phyloP scores from a whole-genome alignment of 1,140 invertebrate species.

The Bombus waltoni region DNA sequence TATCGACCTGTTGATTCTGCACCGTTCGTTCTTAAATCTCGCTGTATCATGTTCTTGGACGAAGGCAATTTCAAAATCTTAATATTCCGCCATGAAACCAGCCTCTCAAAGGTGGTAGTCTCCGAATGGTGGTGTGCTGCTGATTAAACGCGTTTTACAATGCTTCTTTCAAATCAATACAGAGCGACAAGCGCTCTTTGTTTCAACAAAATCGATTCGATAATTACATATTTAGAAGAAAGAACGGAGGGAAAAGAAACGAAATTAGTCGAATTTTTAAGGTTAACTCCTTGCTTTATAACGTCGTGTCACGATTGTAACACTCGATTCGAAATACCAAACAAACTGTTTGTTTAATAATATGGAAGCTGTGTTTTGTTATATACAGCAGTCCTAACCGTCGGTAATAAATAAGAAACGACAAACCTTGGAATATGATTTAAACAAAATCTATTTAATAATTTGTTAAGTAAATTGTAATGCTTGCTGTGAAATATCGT shows the following conservation, averaged over 20 bases:
- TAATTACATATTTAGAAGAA: neutral
- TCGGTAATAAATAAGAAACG: neutral
- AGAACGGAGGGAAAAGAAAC: neutral
- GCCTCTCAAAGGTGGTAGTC: neutral
- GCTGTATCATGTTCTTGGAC: slow-evolving; percentile 38
- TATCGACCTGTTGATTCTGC: slow-evolving; percentile 70
- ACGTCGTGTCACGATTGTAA: neutral
- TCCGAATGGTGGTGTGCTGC: neutral
- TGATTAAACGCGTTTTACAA: neutral
- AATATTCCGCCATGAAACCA: slow-evolving; percentile 3
- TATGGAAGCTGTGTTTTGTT: neutral
- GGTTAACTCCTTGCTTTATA: neutral
- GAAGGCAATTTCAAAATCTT: slow-evolving; percentile 16
- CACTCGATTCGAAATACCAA: neutral
- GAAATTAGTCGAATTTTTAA: no score
- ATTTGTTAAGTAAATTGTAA: neutral
- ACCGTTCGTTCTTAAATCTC: slow-evolving; percentile 20
- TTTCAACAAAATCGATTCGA: neutral
- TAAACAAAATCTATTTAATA: neutral
- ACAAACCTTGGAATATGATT: neutral
- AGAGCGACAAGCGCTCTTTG: neutral
- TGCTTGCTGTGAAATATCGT: no score
- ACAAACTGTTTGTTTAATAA: neutral
- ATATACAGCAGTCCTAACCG: no score
- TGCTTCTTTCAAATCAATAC: neutral